Evolutionary conservation across 2,797 vertebrate species (phyloP).

Genomic region (Ceryle rudis): DNA sequence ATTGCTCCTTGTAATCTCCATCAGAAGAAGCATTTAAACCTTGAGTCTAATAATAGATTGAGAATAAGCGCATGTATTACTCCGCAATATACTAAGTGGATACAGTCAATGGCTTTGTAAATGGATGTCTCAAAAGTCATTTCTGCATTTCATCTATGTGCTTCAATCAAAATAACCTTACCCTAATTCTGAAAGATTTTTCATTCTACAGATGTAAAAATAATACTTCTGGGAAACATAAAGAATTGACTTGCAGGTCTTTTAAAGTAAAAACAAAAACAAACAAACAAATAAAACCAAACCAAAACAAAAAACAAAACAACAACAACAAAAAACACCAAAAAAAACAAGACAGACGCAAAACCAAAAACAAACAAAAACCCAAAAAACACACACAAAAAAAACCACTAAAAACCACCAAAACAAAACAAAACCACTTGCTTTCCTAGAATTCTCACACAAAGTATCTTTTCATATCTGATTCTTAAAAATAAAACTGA

Average conservation of each 20-base stretch:
- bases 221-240: not conserved
- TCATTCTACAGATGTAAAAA: not conserved
- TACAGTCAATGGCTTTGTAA: not conserved
- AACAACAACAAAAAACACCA: not conserved
- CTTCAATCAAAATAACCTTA: not conserved
- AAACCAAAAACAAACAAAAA: no score
- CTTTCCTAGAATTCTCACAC: not conserved
- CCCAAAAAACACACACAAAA: no score
- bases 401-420: no score
- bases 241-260: not conserved
- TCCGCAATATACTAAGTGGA: not conserved
- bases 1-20: not conserved
- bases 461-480: not conserved
- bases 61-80: not conserved
- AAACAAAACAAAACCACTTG: no score
- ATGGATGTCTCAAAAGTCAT: not conserved
- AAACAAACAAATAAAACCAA: not conserved
- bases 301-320: not conserved
- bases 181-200: not conserved
- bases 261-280: not conserved
- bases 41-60: not conserved
- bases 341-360: no score
- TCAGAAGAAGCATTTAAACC: not conserved
- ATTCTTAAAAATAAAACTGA: not conserved
- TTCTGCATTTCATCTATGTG: not conserved